Conservation (phyloP, 2,113 vertebrate genomes). For the Amphilophus citrinellus region DNA sequence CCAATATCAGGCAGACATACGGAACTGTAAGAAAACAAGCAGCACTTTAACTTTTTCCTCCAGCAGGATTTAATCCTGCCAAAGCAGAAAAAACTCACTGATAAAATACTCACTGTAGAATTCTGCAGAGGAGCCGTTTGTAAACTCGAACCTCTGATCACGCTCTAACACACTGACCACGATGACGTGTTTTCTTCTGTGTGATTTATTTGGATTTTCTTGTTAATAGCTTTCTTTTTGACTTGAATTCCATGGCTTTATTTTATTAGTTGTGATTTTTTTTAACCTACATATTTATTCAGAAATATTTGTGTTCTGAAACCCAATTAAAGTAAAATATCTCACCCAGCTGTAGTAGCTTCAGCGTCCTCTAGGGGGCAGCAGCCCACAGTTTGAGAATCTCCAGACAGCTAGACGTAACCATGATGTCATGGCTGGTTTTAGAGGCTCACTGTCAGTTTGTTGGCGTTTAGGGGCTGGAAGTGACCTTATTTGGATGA, state of each 20-base stretch:
- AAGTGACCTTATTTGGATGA: no score
- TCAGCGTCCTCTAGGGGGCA: neutral
- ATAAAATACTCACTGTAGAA: neutral
- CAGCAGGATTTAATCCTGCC: neutral
- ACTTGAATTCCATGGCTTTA: neutral
- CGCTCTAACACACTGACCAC: neutral
- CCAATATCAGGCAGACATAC: neutral
- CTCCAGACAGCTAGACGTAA: neutral
- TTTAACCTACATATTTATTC: neutral
- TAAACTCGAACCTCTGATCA: neutral
- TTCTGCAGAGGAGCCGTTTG: neutral
- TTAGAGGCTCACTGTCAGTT: neutral
- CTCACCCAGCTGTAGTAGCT: neutral
- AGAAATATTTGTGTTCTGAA: neutral
- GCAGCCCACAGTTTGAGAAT: neutral
- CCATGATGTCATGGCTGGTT: fast-evolving
- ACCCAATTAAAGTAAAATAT: neutral
- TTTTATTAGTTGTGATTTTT: neutral
- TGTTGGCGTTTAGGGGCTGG: neutral
- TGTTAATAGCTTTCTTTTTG: neutral
- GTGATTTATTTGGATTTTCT: neutral
- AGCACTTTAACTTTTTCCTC: neutral
- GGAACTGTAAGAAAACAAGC: neutral
- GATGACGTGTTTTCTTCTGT: neutral
- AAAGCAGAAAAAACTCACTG: neutral